Base-by-base conservation (phyloP, 2,888 invertebrate genomes). In the Acholoe squamosa region DNA sequence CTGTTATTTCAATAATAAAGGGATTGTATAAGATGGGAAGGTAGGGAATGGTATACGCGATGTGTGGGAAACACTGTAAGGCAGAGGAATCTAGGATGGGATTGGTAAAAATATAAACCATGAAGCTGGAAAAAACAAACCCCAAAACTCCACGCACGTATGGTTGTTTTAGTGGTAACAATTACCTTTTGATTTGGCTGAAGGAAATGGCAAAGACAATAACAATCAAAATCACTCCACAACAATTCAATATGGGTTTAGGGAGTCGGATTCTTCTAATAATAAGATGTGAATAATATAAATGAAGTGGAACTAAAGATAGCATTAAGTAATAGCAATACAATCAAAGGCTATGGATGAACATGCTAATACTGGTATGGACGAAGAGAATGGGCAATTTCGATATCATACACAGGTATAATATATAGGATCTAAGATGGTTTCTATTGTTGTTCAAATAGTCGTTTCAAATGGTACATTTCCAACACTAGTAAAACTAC, bases 101-200 rank as follows among this genome's bases (percentile, higher is more conserved):
- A n/a, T 61, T 14, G n/a, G 61, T 43, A 43, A 43, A 43, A 43
- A 43, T n/a, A n/a, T n/a, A n/a, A 43, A 43, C 3, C 7, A 19
- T 61, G 61, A 61, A 61, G 61, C 22, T 61, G n/a, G n/a, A 61
- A 61, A 61, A 3, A n/a, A 61, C n/a, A n/a, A 61, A 61, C 61
- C 61, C 61, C 61, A 61, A 43, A 61, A 61, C 61, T 61, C 61
- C 61, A 61, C 61, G 19, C 61, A 61, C 3, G 61, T 19, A 43
- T 43, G 43, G 43, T n/a, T n/a, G 22, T n/a, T 61, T 61, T 19
- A 61, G 19, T 28, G 16, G 25, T 25, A n/a, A 84, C 43, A 86
- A n/a, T 86, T 86, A 86, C 86, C 86, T 86, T 86, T 56, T 86
- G 86, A 56, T 86, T 86, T 5, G 86, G 86, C 86, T 86, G 86